Conservation (phyloP, 2,888 invertebrate species). For the Lissonota sp. region DNA sequence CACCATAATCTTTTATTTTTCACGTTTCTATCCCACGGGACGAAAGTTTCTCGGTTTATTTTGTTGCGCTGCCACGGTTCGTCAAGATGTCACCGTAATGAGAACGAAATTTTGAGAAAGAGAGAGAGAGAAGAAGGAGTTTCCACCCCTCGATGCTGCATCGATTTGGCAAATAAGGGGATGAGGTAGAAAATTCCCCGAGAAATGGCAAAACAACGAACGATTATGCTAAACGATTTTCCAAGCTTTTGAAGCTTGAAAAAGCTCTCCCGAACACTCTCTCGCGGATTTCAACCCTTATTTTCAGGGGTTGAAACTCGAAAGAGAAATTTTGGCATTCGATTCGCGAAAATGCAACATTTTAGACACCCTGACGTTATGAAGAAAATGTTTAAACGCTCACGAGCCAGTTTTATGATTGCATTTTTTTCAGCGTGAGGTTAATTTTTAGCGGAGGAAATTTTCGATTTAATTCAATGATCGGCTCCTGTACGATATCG, state of each 20-base stretch:
- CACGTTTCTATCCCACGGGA: conserved; percentile 59
- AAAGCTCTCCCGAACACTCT: conserved; percentile 37
- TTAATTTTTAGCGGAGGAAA: conserved; percentile 11
- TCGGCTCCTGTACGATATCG: background rate
- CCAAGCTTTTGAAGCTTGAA: conserved; percentile 64
- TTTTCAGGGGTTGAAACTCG: conserved; percentile 43
- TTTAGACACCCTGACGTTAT: background rate
- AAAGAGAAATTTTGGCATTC: conserved; percentile 25
- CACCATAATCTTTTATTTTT: conserved; percentile 44
- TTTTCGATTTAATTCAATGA: conserved; percentile 23
- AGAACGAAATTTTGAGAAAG: conserved; percentile 78
- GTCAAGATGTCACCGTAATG: conserved; percentile 81
- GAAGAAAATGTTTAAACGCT: background rate
- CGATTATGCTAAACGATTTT: conserved; percentile 79
- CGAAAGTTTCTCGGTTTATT: conserved; percentile 70
- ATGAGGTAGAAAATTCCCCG: conserved; percentile 19
- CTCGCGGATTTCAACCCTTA: conserved; percentile 44
- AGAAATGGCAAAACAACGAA: conserved; percentile 53
- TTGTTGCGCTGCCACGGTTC: conserved; percentile 72
- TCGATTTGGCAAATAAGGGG: background rate
- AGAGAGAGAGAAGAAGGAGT: conserved; percentile 68
- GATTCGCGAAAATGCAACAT: background rate
- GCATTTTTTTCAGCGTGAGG: background rate
- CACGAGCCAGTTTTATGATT: background rate
- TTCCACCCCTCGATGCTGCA: conserved; percentile 37